Conservation (phyloP, 2,888 invertebrate species). For the Helobdella robusta region DNA sequence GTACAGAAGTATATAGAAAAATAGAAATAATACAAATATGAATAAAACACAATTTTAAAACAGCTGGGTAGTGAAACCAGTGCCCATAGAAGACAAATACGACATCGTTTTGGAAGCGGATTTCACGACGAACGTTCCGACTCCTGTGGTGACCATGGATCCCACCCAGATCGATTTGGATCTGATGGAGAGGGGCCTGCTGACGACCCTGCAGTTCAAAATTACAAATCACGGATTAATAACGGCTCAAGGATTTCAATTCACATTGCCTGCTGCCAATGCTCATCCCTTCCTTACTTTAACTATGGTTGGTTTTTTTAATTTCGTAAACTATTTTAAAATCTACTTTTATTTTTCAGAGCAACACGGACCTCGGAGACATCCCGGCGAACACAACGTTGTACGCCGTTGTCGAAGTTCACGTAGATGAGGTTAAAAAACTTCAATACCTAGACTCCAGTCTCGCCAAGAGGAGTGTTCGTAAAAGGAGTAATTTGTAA, state of each 20-base stretch:
- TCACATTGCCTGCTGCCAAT: conserved; percentile 32
- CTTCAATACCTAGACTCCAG: background rate
- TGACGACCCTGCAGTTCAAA: conserved; percentile 27
- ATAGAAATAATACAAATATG: no score
- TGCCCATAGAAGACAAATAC: conserved; percentile 36
- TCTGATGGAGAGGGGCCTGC: conserved; percentile 26
- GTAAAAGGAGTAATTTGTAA: no score
- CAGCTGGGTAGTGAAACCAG: conserved; percentile 37
- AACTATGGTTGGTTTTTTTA: conserved; percentile 32
- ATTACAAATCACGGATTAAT: conserved; percentile 39
- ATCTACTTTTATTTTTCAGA: conserved; percentile 3
- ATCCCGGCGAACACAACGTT: conserved; percentile 34
- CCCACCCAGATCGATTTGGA: conserved; percentile 28
- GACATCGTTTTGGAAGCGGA: conserved; percentile 36
- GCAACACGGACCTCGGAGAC: conserved; percentile 25
- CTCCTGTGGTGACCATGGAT: conserved; percentile 38
- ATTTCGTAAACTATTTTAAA: background rate
- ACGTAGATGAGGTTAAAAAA: conserved; percentile 17
- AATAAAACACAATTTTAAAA: no score
- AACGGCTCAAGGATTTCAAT: conserved; percentile 35
- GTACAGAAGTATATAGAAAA: no score
- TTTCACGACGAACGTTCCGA: conserved; percentile 38
- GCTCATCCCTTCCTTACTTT: conserved; percentile 36
- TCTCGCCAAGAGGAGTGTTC: no score
- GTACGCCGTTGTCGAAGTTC: conserved; percentile 32